These are phyloP conservation scores for Fragum whitleyi DNA, from an alignment of 2,888 invertebrate species.

Conservation along the genomic window DNA sequence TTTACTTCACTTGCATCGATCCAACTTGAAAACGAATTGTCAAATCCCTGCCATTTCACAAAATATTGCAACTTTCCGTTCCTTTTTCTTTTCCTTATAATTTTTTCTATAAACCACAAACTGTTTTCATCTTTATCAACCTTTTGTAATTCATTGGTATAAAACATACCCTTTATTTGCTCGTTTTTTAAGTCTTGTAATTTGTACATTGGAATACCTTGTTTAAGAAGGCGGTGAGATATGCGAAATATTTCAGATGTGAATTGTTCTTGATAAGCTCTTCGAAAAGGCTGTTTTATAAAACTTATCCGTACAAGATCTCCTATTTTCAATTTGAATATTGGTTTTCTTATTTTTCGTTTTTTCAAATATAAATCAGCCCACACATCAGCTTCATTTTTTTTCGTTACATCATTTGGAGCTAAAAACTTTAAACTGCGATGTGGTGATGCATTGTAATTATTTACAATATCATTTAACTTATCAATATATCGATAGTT, in stretches of 20 bases:
- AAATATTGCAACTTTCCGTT: too few species aligned
- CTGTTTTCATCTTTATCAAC: too few species aligned
- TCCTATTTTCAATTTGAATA: constrained; percentile 28
- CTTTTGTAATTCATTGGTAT: constrained; percentile 36
- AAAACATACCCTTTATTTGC: constrained; percentile 33
- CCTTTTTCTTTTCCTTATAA: constrained; percentile 30
- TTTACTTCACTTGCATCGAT: constrained; percentile 15
- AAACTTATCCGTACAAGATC: constrained; percentile 41
- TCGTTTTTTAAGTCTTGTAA: constrained; percentile 38
- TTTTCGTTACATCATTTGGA: constrained; percentile 31
- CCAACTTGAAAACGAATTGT: too few species aligned
- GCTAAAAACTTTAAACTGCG: constrained; percentile 25
- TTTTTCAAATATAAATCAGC: constrained; percentile 38
- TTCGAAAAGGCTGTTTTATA: constrained; percentile 35
- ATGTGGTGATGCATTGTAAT: constrained; percentile 37
- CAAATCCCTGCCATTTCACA: too few species aligned
- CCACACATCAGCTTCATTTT: constrained; percentile 50
- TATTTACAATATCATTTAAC: too few species aligned
- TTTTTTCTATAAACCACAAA: constrained; percentile 37
- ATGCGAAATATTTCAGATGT: constrained; percentile 33
- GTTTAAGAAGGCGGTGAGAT: constrained; percentile 6
- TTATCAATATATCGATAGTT: too few species aligned
- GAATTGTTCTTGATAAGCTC: constrained; percentile 34
- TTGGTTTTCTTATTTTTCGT: constrained; percentile 13
- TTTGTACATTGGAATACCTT: constrained; percentile 38